Conservation (phyloP, 2,797 vertebrate species). For the Girardinus metallicus region DNA sequence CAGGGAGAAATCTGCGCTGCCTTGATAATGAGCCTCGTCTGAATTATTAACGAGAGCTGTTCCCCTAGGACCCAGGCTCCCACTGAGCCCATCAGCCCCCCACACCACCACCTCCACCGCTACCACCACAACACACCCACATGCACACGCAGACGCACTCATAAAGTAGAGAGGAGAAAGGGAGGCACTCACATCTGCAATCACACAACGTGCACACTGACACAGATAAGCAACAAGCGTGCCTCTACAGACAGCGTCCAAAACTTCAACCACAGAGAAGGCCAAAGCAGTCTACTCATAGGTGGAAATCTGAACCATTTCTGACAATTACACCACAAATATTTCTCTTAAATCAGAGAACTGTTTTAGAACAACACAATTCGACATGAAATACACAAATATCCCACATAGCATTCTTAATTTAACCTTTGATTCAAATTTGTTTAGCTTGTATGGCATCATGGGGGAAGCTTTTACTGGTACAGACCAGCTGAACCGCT, state of each 20-base stretch:
- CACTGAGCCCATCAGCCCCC: constrained; percentile 82
- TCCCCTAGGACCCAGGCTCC: constrained; percentile 82
- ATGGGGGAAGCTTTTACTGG: background rate
- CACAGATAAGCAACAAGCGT: constrained; percentile 68
- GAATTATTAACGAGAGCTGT: constrained; percentile 88
- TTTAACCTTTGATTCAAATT: constrained; percentile 20
- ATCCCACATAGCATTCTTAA: constrained; percentile 18
- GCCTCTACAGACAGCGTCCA: constrained; percentile 43
- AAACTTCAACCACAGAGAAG: constrained; percentile 39
- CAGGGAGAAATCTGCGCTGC: constrained; percentile 87
- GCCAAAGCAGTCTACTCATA: constrained; percentile 51
- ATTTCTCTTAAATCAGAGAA: constrained; percentile 44
- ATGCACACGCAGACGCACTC: constrained; percentile 44
- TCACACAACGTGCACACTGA: constrained; percentile 60
- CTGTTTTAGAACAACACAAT: constrained; percentile 1
- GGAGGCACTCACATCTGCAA: constrained; percentile 34
- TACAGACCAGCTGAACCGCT: background rate
- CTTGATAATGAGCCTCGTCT: constrained; percentile 88
- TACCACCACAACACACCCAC: constrained; percentile 42
- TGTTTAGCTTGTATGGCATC: constrained; percentile 9
- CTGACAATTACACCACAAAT: constrained; percentile 42
- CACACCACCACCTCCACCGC: constrained; percentile 63
- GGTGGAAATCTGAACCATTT: constrained; percentile 44
- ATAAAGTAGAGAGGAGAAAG: constrained; percentile 39
- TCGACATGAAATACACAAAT: background rate